A percentile compares a stretch with the other conserved stretches of the same genome.
Evolutionary conservation across 2,888 invertebrate genomes (phyloP).

Genomic region (Diaphora mendica): DNA sequence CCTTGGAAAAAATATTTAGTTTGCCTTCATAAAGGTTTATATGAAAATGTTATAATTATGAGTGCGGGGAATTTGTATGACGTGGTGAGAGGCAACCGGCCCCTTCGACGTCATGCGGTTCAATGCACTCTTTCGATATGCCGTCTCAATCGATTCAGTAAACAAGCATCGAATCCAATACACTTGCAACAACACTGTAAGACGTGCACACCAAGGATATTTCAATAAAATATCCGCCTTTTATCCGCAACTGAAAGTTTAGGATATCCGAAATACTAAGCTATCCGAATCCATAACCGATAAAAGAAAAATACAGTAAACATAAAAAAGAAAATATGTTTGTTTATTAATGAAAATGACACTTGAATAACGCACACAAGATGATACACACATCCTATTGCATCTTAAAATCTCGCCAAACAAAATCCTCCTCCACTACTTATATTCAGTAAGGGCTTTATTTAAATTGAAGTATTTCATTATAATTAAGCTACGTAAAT

Average conservation of each 20-base stretch:
- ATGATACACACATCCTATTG: too few relatives aligned
- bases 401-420: too few relatives aligned
- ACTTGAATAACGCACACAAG: too few relatives aligned
- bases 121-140: conserved; percentile 60
- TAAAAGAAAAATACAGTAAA: neutral
- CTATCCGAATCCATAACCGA: too few relatives aligned
- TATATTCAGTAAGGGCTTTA: too few relatives aligned
- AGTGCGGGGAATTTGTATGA: conserved; percentile 57
- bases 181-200: conserved; percentile 42
- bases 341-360: too few relatives aligned
- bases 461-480: too few relatives aligned
- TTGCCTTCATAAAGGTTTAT: conserved; percentile 6
- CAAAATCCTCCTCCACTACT: too few relatives aligned
- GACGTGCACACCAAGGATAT: neutral
- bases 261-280: too few relatives aligned
- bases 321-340: too few relatives aligned
- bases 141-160: conserved; percentile 63
- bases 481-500: neutral
- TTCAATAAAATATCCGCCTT: neutral
- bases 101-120: conserved; percentile 62
- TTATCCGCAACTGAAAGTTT: neutral
- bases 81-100: conserved; percentile 58
- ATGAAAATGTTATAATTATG: conserved; percentile 46
- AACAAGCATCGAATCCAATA: conserved; percentile 55
- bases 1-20: neutral